These are phyloP conservation scores for Cryptotis parvus DNA, from an alignment of 2,113 vertebrate species.

Conservation along the genomic window DNA sequence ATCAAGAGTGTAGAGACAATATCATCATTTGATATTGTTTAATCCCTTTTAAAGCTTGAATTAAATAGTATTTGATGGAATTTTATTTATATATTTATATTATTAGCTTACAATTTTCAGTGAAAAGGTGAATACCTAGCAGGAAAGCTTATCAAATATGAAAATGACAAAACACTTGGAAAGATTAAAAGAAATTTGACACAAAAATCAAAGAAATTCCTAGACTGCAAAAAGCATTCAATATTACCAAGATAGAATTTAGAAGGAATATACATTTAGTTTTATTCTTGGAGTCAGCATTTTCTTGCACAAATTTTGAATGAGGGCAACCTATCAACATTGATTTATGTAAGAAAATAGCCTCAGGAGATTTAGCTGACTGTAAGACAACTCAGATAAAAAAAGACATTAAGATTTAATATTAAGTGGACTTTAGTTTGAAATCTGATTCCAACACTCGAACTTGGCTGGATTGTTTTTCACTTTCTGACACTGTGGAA, in stretches of 20 bases:
- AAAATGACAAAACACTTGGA: not conserved
- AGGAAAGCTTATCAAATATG: not conserved
- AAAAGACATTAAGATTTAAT: slow-evolving; percentile 20
- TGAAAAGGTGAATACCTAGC: not conserved
- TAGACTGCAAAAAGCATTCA: not conserved
- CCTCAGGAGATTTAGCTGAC: slow-evolving; percentile 6
- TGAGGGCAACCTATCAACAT: slow-evolving; percentile 16
- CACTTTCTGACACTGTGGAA: not conserved
- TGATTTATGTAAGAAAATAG: not conserved
- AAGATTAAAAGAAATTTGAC: slow-evolving; percentile 15
- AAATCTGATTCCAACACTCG: not conserved
- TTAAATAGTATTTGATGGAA: not conserved
- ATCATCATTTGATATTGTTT: no score
- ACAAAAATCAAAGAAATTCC: not conserved
- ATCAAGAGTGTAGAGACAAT: no score
- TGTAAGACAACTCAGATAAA: not conserved
- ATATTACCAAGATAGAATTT: slow-evolving; percentile 25
- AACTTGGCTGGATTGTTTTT: not conserved
- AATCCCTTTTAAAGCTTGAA: no score
- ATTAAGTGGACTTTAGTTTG: not conserved
- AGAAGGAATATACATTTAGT: slow-evolving; percentile 24
- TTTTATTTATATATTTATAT: not conserved
- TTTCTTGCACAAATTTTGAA: not conserved
- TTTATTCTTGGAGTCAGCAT: slow-evolving; percentile 13
- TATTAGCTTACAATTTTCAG: not conserved